Conservation (phyloP, 2,113 vertebrate species). For the Platichthys flesus region DNA sequence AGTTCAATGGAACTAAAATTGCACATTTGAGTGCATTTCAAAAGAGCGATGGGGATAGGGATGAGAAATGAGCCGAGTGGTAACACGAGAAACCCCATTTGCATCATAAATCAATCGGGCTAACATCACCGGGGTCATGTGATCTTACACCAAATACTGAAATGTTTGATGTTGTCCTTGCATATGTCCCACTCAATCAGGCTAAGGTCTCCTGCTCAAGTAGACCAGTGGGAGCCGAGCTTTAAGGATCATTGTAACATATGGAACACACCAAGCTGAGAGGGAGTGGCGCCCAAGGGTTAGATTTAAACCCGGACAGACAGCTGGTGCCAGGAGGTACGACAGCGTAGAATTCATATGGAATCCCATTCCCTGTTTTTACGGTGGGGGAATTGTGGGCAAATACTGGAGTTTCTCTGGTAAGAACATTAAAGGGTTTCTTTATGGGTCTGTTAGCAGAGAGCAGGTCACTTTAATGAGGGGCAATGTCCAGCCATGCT, state of each 20-base stretch:
- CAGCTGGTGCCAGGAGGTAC: constrained; percentile 74
- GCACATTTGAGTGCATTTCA: constrained; percentile 36
- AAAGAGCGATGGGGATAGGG: not conserved
- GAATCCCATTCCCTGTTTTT: constrained; percentile 71
- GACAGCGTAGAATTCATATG: constrained; percentile 68
- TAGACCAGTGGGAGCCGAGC: constrained; percentile 63
- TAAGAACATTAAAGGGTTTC: constrained; percentile 78
- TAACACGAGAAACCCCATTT: constrained; percentile 58
- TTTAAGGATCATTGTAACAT: constrained; percentile 75
- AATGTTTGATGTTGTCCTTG: constrained; percentile 67
- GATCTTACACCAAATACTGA: constrained; percentile 53
- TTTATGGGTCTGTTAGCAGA: constrained; percentile 66
- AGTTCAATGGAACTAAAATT: constrained; percentile 23
- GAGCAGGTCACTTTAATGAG: constrained; percentile 76
- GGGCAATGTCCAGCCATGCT: constrained; percentile 66
- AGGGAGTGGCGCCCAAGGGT: constrained; percentile 65
- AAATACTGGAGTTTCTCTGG: constrained; percentile 73
- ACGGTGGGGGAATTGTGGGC: constrained; percentile 62
- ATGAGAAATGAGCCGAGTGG: constrained; percentile 41
- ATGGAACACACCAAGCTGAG: constrained; percentile 67
- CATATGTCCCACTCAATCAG: constrained; percentile 72
- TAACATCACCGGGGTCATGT: constrained; percentile 45
- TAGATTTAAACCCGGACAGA: constrained; percentile 70
- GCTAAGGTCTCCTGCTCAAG: constrained; percentile 52
- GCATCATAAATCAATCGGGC: constrained; percentile 64